Evolutionary conservation across 2,113 vertebrate species (phyloP), one percentile per base, ranked within the genome.

Genomic region (Ptilonorhynchus violaceus): DNA sequence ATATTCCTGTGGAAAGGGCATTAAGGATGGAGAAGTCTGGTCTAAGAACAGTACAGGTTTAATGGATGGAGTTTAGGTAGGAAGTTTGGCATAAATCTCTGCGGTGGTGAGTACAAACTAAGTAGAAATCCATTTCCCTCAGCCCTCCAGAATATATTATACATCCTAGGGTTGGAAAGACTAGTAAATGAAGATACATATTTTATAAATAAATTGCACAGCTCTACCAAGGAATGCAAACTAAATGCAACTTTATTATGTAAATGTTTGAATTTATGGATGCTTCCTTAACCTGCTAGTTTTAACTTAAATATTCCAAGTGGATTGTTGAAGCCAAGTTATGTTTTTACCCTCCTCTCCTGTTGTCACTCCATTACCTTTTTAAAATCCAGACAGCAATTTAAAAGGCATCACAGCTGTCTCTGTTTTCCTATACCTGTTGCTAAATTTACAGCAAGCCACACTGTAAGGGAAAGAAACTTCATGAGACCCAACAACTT

Each of bases 61-160:
- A 83, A 95, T 85, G 64, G 85, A 90, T 93, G 81, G 67, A 91
- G 60, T 85, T 93, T 85, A 96, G 92, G 88, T 89, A 72, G 87
- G 77, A 72, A 91, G 58, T 75, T 93, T 87, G 13, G 4, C 83
- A 96, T 84, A 91, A 96, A 95, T 96, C 93, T 94, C 66, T 67
- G 68, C 3, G 4, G 80, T 12, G 25, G 67, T 85, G 77, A 96
- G 80, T 62, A 66, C 5, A 55, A 94, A 79, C 74, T 88, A 90
- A 91, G 80, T 63, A 86, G 50, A 97, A 94, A 96, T 92, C 79
- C 62, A 94, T 93, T 97, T 96, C 77, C 56, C 84, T 93, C 75
- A 92, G 60, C 56, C 50, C 50, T 93, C 52, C 75, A 92, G 90
- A 93, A 96, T 69, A 67, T 44, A 22, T 84, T 91, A 77, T 39